A percentile compares a stretch with the other conserved stretches of the same genome.
Evolutionary conservation across 2,113 vertebrate species (phyloP).

Genomic region (Campylomormyrus numenius): DNA sequence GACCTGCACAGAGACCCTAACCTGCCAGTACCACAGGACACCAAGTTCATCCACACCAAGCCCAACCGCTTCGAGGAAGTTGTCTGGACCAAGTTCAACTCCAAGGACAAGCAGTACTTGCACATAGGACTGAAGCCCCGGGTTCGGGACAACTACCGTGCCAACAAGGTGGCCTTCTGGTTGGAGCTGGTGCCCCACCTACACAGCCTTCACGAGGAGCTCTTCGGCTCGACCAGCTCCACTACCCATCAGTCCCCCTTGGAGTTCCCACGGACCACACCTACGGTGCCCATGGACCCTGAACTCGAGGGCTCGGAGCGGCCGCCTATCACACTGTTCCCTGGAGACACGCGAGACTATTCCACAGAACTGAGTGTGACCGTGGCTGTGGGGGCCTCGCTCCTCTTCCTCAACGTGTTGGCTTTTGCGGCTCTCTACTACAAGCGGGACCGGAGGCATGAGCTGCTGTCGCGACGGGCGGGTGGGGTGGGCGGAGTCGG

Average conservation of each 20-base stretch:
- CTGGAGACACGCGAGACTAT: conserved; percentile 86
- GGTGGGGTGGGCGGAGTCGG: conserved; percentile 63
- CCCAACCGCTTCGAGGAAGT: conserved; percentile 98
- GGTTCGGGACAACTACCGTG: conserved; percentile 95
- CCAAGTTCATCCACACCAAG: conserved; percentile 97
- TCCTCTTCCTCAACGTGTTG: conserved; percentile 92
- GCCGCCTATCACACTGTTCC: conserved; percentile 74
- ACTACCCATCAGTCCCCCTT: conserved; percentile 82
- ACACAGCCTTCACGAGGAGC: conserved; percentile 81
- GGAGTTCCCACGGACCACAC: conserved; percentile 47
- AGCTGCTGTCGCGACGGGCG: conserved; percentile 72
- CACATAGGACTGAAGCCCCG: conserved; percentile 97
- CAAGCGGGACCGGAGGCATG: conserved; percentile 96
- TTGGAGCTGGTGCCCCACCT: conserved; percentile 94
- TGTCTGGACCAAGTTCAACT: conserved; percentile 96
- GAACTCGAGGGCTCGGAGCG: conserved; percentile 74
- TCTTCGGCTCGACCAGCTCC: conserved; percentile 74
- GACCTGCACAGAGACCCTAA: conserved; percentile 78
- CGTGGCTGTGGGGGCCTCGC: conserved; percentile 89
- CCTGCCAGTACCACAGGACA: conserved; percentile 93
- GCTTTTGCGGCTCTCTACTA: conserved; percentile 96
- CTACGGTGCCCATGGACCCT: conserved; percentile 75
- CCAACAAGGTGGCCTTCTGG: conserved; percentile 98
- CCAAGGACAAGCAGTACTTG: conserved; percentile 96
- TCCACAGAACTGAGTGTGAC: conserved; percentile 96